Evolutionary conservation across 2,888 invertebrate genomes (phyloP).

Genomic region (Hymenopus coronatus): DNA sequence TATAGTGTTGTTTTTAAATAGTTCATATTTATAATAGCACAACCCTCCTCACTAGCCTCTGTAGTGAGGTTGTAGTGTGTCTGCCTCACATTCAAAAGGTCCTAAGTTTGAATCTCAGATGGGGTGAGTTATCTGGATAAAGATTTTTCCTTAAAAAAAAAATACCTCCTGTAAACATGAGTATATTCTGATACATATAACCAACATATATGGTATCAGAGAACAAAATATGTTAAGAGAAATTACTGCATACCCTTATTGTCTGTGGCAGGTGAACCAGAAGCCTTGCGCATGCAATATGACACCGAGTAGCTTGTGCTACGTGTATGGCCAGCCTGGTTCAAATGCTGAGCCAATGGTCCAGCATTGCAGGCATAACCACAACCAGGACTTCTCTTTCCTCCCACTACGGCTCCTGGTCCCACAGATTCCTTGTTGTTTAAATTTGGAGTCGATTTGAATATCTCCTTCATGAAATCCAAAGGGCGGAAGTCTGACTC

Average conservation of each 20-base stretch:
- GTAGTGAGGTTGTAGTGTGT: too few species aligned
- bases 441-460: conserved; percentile 93
- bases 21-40: too few species aligned
- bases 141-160: too few species aligned
- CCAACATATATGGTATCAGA: too few species aligned
- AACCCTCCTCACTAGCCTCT: too few species aligned
- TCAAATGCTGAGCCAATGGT: conserved; percentile 43
- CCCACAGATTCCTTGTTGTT: conserved; percentile 73
- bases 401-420: conserved; percentile 46
- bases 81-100: too few species aligned
- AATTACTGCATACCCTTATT: conserved; percentile 33
- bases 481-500: conserved; percentile 88
- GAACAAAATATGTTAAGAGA: too few species aligned
- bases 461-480: conserved; percentile 92
- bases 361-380: conserved; percentile 44
- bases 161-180: too few species aligned
- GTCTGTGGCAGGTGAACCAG: conserved; percentile 57
- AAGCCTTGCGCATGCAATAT: conserved; percentile 74
- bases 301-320: conserved; percentile 93
- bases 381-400: conserved; percentile 54
- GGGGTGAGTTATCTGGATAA: too few species aligned
- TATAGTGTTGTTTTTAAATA: too few species aligned
- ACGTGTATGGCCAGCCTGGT: conserved; percentile 71
- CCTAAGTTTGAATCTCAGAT: too few species aligned
- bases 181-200: too few species aligned